Base-by-base conservation (phyloP, 2,888 invertebrate species). In the Alitta virens region DNA sequence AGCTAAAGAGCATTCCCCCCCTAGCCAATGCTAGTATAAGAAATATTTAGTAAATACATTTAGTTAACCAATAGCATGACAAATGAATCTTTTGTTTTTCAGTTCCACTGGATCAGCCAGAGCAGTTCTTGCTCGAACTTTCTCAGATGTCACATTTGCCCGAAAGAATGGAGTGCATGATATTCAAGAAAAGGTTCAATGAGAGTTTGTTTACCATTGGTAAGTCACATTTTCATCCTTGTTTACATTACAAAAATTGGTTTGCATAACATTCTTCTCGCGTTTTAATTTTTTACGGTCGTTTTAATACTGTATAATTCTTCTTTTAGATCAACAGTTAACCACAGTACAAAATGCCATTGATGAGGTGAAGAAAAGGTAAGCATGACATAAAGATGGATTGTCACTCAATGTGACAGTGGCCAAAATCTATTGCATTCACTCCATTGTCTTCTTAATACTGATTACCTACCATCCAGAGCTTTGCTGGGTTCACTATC, bases 151-250 rank as follows among this genome's bases (percentile, higher is more conserved):
- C 75, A 43, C 74, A 78, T 64, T 76, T 77, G 63, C 66, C 72
- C 25, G 78, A 78, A 51, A 63, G 78, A 42, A 66, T 78, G 23
- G 77, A 78, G 59, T 79, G 78, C 64, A 72, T 79, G 40, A 63
- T 76, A 18, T 75, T 78, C 59, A 71, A 74, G 56, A 74, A 75
- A 62, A 74, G 72, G 54, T 70, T 78, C 25, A 75, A 75, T 60
- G 76, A 77, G 66, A 74, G 75, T 53, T 63, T 79, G 3, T 79
- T 79, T 69, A 76, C 78, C 66, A 78, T 77, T 60, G 78, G 78
- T 78, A 63, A 64, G 68, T 12, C 5, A 46, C 7, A n/a, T 46
- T 18, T 46, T 5, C 7, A 21, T 46, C 3, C n/a, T n/a, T n/a
- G n/a, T n/a, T n/a, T n/a, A n/a, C n/a, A n/a, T n/a, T n/a, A n/a